These are phyloP conservation scores for Trichoplusia ni DNA, from an alignment of 1,140 invertebrate genomes.

Conservation along the genomic window DNA sequence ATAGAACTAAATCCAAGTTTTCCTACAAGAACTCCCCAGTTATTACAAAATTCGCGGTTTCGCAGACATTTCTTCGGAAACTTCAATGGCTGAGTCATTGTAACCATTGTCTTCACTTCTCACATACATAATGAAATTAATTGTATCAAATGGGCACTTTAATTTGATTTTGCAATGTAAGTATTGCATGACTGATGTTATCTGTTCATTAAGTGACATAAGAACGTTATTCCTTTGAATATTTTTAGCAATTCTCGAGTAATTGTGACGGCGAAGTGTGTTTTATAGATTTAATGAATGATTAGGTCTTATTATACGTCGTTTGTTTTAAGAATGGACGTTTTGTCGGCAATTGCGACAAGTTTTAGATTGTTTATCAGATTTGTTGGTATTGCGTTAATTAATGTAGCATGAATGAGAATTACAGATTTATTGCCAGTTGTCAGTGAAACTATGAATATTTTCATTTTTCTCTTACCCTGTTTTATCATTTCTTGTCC, in stretches of 20 bases:
- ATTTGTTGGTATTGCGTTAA: too few species aligned
- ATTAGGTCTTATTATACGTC: background rate
- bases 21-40: too few species aligned
- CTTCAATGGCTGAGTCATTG: constrained; percentile 9
- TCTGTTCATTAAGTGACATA: constrained; percentile 16
- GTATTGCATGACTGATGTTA: constrained; percentile 22
- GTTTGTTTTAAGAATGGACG: background rate
- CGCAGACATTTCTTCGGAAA: background rate
- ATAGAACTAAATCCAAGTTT: too few species aligned
- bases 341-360: background rate
- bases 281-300: constrained; percentile 11
- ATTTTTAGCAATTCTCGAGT: background rate
- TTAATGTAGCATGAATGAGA: too few species aligned
- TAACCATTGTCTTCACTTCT: constrained; percentile 14
- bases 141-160: constrained; percentile 18
- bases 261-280: background rate
- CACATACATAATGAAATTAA: constrained; percentile 26
- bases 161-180: constrained; percentile 11
- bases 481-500: too few species aligned
- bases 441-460: too few species aligned
- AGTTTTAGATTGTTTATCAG: too few species aligned
- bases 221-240: background rate
- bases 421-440: too few species aligned
- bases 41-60: background rate
- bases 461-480: too few species aligned